Base-by-base conservation (phyloP, 2,888 invertebrate species). In the Gymnosoma rotundatum region DNA sequence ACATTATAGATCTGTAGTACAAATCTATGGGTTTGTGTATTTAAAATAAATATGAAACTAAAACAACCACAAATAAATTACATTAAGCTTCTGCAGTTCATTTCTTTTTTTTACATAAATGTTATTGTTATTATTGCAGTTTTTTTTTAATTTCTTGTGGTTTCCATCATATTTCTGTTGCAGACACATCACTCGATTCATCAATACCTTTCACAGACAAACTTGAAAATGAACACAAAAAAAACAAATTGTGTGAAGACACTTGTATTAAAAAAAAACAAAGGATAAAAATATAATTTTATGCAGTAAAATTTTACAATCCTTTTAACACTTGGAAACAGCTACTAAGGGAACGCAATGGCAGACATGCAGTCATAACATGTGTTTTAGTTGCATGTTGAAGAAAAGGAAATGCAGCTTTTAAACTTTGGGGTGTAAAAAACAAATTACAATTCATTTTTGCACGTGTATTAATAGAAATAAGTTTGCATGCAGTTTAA, bases 191-290 rank as follows among this genome's bases (percentile, higher is more conserved):
- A 60, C 36, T 48, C 25, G n/a, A 21, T 42, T 61, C 73, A 80
- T 80, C 58, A 74, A 73, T 67, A 80, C 61, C 61, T 61, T 74
- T 73, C 61, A 61, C 80, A 73, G 32, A 58, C 73, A 80, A 60
- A 73, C 66, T 32, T 32, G 6, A 50, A 79, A 25, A 78, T 72
- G n/a, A 52, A 70, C 63, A 58, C 9, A 50, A 32, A 10, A 36
- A 36, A 50, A 50, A 21, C 38, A 52, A 32, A 36, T 21, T 7
- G 20, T 42, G 10, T 42, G 10, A 72, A 61, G 61, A 12, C 67
- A 67, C 67, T 52, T 54, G 54, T 32, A 36, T 52, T 18, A 18
- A 36, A 25, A 18, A 58, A 50, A 61, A 38, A 50, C 8, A 60
- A 58, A 18, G 32, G 16, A 9, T 32, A 25, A 42, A 25, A 42